Evolutionary conservation across 2,797 vertebrate species (phyloP).

Genomic region (Gobionotothen gibberifrons): DNA sequence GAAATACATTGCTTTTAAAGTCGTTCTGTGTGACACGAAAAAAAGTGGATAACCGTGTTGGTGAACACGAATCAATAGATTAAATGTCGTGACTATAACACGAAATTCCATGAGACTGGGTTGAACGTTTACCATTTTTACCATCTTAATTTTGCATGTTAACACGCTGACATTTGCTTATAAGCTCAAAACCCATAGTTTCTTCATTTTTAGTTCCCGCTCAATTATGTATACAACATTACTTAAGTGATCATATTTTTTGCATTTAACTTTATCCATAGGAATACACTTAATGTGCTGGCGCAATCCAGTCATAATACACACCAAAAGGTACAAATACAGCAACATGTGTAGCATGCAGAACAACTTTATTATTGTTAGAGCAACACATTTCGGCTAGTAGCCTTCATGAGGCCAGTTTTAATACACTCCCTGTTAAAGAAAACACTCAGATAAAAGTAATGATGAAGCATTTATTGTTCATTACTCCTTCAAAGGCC

Average conservation of each 20-base stretch:
- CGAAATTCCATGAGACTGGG: too few relatives aligned
- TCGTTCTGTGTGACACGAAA: too few relatives aligned
- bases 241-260: background rate
- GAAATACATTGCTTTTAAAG: too few relatives aligned
- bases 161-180: background rate
- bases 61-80: too few relatives aligned
- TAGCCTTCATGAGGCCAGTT: too few relatives aligned
- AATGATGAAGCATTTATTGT: background rate
- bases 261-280: background rate
- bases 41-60: too few relatives aligned
- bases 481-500: background rate
- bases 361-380: too few relatives aligned
- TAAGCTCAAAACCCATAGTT: background rate
- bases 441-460: background rate
- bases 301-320: background rate
- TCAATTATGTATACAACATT: background rate
- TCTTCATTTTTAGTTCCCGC: background rate
- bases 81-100: too few relatives aligned
- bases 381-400: too few relatives aligned
- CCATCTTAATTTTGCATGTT: background rate
- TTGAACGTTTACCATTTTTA: background rate
- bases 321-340: too few relatives aligned
- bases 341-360: too few relatives aligned
- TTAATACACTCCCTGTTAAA: too few relatives aligned
- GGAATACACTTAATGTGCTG: background rate